These are phyloP conservation scores for Drosophila mayri DNA, from an alignment of 1,140 invertebrate species.

Conservation along the genomic window DNA sequence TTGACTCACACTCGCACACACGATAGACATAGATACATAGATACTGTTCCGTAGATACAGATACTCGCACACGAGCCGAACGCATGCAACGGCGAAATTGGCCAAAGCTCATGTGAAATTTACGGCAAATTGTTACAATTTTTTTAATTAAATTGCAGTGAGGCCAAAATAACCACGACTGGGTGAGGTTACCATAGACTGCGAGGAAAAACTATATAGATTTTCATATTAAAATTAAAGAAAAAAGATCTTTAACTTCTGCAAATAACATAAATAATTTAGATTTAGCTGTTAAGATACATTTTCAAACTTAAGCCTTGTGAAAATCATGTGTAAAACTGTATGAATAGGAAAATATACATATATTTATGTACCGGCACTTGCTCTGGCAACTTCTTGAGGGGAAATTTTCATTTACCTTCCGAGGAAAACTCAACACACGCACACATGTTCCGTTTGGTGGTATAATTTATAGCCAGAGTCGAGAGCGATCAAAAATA, in stretches of 20 bases:
- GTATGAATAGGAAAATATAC: background rate
- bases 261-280: background rate
- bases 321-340: conserved; percentile 2
- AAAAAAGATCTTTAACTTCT: background rate
- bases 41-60: conserved; percentile 19
- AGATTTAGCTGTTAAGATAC: background rate
- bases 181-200: background rate
- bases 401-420: conserved; percentile 27
- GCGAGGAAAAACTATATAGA: background rate
- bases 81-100: conserved; percentile 65
- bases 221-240: background rate
- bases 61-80: conserved; percentile 40
- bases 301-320: background rate
- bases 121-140: conserved; percentile 63
- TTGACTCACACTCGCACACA: conserved; percentile 34
- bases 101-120: conserved; percentile 64
- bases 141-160: conserved; percentile 53
- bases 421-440: conserved; percentile 33
- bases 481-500: conserved; percentile 62
- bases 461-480: conserved; percentile 65
- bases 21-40: conserved; percentile 2
- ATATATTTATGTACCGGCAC: conserved; percentile 19
- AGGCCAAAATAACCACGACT: conserved; percentile 12
- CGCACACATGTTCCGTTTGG: conserved; percentile 47
- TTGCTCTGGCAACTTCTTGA: conserved; percentile 12